phyloP scores from a whole-genome alignment of 2,888 invertebrate species.

The Crocallis elinguaria region DNA sequence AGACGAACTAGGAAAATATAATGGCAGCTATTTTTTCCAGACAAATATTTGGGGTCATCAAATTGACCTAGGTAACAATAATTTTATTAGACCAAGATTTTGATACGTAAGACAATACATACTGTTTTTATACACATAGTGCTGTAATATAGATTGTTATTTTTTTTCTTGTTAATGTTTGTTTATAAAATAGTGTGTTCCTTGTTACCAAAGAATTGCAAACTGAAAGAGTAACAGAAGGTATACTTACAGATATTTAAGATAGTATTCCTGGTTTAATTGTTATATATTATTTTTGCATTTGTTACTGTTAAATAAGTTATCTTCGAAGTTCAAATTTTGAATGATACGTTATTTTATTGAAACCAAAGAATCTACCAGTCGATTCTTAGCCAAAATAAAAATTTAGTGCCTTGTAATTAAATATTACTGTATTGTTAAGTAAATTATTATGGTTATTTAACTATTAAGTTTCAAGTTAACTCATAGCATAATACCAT shows the following conservation, averaged over 20 bases:
- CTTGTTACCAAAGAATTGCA: slow-evolving; percentile 82
- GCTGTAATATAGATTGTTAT: slow-evolving; percentile 70
- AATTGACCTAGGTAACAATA: slow-evolving; percentile 12
- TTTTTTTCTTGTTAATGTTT: slow-evolving; percentile 79
- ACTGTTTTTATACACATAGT: slow-evolving; percentile 45
- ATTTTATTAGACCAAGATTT: slow-evolving; percentile 29
- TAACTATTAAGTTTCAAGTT: slow-evolving; percentile 33
- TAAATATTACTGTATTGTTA: slow-evolving; percentile 51
- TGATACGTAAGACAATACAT: slow-evolving; percentile 47
- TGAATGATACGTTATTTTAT: slow-evolving; percentile 64
- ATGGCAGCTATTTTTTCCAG: slow-evolving; percentile 33
- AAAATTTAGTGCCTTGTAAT: slow-evolving; percentile 63
- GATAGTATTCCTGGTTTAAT: slow-evolving; percentile 47
- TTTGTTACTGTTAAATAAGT: slow-evolving; percentile 77
- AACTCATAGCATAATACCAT: slow-evolving; percentile 24
- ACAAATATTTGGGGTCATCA: slow-evolving; percentile 8
- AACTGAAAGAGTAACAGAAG: slow-evolving; percentile 50
- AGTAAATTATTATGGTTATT: slow-evolving; percentile 65
- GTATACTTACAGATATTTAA: slow-evolving; percentile 55
- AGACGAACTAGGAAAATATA: too few relatives aligned
- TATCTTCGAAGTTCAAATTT: slow-evolving; percentile 79
- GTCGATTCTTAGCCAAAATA: slow-evolving; percentile 73
- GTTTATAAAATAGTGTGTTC: slow-evolving; percentile 72
- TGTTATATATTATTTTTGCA: slow-evolving; percentile 56
- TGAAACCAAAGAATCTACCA: slow-evolving; percentile 79